A percentile compares a stretch with the other conserved stretches of the same genome.
Evolutionary conservation across 2,113 vertebrate genomes (phyloP).

Genomic region (Salvelinus sp.): DNA sequence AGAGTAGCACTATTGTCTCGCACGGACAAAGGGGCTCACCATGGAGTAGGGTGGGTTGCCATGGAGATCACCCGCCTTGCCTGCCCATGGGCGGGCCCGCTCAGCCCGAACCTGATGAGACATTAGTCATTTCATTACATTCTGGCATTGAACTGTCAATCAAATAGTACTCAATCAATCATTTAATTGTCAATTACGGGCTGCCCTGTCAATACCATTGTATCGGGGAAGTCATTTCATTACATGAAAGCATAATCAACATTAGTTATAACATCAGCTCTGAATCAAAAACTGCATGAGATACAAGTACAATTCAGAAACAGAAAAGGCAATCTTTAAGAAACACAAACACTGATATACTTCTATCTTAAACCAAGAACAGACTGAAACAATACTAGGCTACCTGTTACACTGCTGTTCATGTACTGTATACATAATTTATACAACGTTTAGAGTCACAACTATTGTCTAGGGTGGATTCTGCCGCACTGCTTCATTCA

Average conservation of each 20-base stretch:
- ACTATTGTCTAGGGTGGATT: not conserved
- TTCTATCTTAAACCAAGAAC: no score
- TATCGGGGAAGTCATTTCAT: conserved; percentile 14
- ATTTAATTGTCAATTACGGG: conserved; percentile 54
- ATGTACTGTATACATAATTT: no score
- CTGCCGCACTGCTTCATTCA: not conserved
- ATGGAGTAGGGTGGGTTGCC: conserved; percentile 54
- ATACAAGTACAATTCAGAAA: not conserved
- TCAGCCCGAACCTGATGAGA: conserved; percentile 55
- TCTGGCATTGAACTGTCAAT: conserved; percentile 31
- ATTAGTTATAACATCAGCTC: not conserved
- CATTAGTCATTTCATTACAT: conserved; percentile 43
- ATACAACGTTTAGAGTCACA: no score
- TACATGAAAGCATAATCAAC: not conserved
- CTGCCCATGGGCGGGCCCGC: conserved; percentile 38
- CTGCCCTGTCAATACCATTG: conserved; percentile 36
- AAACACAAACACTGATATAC: no score
- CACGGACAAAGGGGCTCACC: conserved; percentile 47
- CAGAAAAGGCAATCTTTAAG: not conserved
- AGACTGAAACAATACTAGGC: no score
- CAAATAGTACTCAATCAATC: conserved; percentile 34
- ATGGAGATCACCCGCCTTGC: conserved; percentile 48
- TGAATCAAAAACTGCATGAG: not conserved
- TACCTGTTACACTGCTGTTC: no score
- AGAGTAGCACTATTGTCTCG: conserved; percentile 16